These are phyloP conservation scores for Bursaphelenchus mucronatus DNA, from an alignment of 1,140 invertebrate species.

Conservation along the genomic window DNA sequence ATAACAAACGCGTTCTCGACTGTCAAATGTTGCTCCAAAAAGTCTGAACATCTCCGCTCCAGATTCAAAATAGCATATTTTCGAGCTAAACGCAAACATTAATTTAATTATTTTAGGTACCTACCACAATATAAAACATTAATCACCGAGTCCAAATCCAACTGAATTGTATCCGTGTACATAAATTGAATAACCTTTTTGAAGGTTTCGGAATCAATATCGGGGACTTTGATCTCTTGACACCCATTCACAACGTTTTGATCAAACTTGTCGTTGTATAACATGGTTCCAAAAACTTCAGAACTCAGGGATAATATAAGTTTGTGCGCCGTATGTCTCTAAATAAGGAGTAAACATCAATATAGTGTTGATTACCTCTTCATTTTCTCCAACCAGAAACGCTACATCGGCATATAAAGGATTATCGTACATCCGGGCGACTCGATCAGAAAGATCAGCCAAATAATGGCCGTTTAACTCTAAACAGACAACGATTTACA, in stretches of 20 bases:
- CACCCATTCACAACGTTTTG: constrained; percentile 63
- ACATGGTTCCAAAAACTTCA: constrained; percentile 82
- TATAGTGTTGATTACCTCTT: constrained; percentile 48
- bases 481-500: too few relatives aligned
- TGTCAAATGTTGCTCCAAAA: constrained; percentile 74
- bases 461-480: too few relatives aligned
- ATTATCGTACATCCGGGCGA: constrained; percentile 75
- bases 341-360: constrained; percentile 60
- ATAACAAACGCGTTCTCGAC: constrained; percentile 79
- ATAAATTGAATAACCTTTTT: constrained; percentile 69
- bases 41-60: constrained; percentile 78
- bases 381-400: constrained; percentile 70
- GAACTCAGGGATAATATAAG: constrained; percentile 77
- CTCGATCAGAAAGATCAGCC: constrained; percentile 24
- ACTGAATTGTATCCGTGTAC: constrained; percentile 77
- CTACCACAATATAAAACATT: constrained; percentile 72
- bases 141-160: constrained; percentile 80
- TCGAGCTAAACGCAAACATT: constrained; percentile 66
- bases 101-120: constrained; percentile 10
- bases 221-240: constrained; percentile 74
- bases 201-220: constrained; percentile 74
- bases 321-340: constrained; percentile 77
- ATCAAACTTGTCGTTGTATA: constrained; percentile 70
- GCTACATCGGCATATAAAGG: constrained; percentile 76
- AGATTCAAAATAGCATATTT: constrained; percentile 79